A percentile compares a stretch with the other conserved stretches of the same genome.
Evolutionary conservation across 2,888 invertebrate species (phyloP).

Genomic region (Gnatocerus cornutus): DNA sequence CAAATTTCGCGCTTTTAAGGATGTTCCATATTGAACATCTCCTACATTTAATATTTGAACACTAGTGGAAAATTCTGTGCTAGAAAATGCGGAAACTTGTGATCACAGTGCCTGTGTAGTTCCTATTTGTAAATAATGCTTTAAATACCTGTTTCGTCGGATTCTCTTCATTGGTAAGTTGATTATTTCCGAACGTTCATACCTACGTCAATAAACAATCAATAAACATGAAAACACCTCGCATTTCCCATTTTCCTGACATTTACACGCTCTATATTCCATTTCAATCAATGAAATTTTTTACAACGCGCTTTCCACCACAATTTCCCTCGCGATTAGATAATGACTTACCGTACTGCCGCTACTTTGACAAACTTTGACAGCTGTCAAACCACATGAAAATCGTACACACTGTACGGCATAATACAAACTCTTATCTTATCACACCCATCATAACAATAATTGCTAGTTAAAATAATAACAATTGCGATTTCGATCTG

Average conservation of each 20-base stretch:
- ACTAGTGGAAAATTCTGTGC: constrained; percentile 30
- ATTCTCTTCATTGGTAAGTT: constrained; percentile 22
- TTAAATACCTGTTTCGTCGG: constrained; percentile 53
- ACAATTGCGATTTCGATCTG: constrained; percentile 23
- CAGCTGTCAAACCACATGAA: constrained; percentile 7
- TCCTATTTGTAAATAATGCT: constrained; percentile 54
- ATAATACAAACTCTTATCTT: constrained; percentile 16
- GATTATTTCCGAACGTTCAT: background rate
- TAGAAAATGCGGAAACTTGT: constrained; percentile 31
- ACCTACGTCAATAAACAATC: constrained; percentile 22
- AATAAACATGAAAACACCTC: constrained; percentile 19
- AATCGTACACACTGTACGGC: no score
- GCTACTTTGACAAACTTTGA: constrained; percentile 10
- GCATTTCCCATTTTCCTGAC: constrained; percentile 35
- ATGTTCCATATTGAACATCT: constrained; percentile 47
- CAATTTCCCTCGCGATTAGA: constrained; percentile 39
- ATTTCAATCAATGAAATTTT: constrained; percentile 13
- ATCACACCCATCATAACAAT: constrained; percentile 24
- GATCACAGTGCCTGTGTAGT: constrained; percentile 46
- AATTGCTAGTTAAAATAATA: constrained; percentile 29
- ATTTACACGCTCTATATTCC: constrained; percentile 46
- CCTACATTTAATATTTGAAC: constrained; percentile 14
- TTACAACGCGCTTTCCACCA: constrained; percentile 19
- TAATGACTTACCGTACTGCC: constrained; percentile 34
- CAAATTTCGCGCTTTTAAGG: constrained; percentile 46